These are phyloP conservation scores for Diachrysia chrysitis DNA, from an alignment of 2,888 invertebrate species.

Conservation along the genomic window DNA sequence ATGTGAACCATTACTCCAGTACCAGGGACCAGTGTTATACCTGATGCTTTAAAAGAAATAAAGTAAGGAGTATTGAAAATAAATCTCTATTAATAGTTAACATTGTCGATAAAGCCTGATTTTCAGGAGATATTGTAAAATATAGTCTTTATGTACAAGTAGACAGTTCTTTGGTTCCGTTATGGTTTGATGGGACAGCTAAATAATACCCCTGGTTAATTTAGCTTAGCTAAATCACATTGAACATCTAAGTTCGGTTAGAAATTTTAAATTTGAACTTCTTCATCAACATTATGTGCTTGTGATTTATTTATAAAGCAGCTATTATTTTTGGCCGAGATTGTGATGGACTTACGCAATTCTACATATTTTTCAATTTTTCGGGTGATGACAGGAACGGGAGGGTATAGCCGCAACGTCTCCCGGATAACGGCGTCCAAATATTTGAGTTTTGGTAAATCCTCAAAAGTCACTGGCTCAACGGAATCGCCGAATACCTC, in stretches of 20 bases:
- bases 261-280: too few species aligned
- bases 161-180: too few species aligned
- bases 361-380: slow-evolving; percentile 54
- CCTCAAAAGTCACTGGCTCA: slow-evolving; percentile 50
- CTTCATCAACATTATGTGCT: too few species aligned
- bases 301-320: too few species aligned
- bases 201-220: too few species aligned
- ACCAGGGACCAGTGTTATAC: slow-evolving; percentile 60
- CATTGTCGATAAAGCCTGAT: too few species aligned
- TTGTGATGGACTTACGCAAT: slow-evolving; percentile 51
- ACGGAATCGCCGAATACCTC: slow-evolving; percentile 63
- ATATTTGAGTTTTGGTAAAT: slow-evolving; percentile 60
- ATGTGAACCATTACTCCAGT: slow-evolving; percentile 63
- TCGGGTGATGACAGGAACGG: slow-evolving; percentile 62
- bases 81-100: background rate
- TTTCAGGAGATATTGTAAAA: too few species aligned
- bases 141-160: too few species aligned
- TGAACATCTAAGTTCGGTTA: too few species aligned
- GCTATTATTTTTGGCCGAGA: too few species aligned
- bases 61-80: slow-evolving; percentile 11
- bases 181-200: too few species aligned
- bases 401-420: slow-evolving; percentile 64
- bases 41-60: slow-evolving; percentile 60
- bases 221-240: too few species aligned
- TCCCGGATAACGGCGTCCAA: slow-evolving; percentile 68